Evolutionary conservation across 2,113 vertebrate genomes (phyloP).

Genomic region (Callospermophilus lateralis): DNA sequence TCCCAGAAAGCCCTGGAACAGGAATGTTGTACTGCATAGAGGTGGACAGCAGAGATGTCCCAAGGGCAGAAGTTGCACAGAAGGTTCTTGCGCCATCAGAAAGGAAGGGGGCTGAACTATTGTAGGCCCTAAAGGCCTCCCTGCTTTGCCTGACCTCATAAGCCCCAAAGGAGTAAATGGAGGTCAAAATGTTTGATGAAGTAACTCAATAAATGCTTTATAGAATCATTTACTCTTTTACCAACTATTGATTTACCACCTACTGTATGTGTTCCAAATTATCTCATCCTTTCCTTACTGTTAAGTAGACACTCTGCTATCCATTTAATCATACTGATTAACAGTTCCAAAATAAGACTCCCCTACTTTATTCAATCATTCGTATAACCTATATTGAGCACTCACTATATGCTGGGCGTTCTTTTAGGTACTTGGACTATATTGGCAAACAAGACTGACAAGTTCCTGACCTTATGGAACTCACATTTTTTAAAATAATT

Average conservation of each 20-base stretch:
- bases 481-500: not conserved
- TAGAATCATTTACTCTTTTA: conserved; percentile 45
- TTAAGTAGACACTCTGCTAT: not conserved
- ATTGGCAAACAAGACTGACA: not conserved
- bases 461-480: not conserved
- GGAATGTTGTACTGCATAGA: not conserved
- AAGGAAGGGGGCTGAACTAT: conserved; percentile 48
- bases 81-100: conserved; percentile 4
- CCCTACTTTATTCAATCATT: not conserved
- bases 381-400: not conserved
- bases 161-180: not conserved
- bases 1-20: not conserved
- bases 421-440: not conserved
- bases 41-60: not conserved
- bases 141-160: not conserved
- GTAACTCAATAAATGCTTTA: conserved; percentile 14
- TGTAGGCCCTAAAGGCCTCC: not conserved
- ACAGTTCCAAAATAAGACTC: conserved; percentile 1
- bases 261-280: conserved; percentile 1
- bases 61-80: conserved; percentile 1
- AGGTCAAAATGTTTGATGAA: not conserved
- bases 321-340: conserved; percentile 35
- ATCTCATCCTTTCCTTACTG: not conserved
- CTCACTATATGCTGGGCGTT: not conserved
- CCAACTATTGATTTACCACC: conserved; percentile 57